Conservation (phyloP, 2,113 vertebrate species). For the Dicaeum eximium region DNA sequence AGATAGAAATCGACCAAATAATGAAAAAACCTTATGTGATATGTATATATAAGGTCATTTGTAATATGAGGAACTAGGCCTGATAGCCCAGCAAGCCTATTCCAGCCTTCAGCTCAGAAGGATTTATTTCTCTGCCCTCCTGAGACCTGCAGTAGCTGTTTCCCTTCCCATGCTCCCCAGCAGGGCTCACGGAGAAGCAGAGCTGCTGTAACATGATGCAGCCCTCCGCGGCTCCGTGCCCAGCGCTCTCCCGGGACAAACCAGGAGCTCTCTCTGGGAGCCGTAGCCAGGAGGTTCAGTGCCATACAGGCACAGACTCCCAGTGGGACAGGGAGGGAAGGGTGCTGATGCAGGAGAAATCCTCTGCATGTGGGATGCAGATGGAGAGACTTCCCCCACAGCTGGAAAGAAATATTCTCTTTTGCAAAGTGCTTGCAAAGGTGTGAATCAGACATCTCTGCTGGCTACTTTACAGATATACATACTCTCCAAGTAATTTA, state of each 20-base stretch:
- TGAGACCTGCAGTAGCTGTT: neutral
- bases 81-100: neutral
- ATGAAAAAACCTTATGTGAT: neutral
- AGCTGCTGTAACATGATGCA: neutral
- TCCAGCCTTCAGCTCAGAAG: neutral
- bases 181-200: neutral
- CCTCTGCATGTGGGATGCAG: neutral
- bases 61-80: neutral
- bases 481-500: neutral
- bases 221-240: neutral
- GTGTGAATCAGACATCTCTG: neutral
- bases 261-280: accelerated
- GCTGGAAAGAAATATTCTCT: neutral
- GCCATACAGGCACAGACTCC: neutral
- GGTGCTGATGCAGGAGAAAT: neutral
- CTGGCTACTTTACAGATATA: neutral
- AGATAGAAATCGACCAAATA: neutral
- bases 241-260: neutral
- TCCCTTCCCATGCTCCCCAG: neutral
- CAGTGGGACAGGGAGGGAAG: neutral
- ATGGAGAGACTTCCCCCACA: neutral
- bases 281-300: neutral
- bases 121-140: neutral
- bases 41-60: neutral
- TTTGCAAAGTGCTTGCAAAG: neutral